Evolutionary conservation across 2,888 invertebrate species (phyloP).

Genomic region (Tachina grossa): DNA sequence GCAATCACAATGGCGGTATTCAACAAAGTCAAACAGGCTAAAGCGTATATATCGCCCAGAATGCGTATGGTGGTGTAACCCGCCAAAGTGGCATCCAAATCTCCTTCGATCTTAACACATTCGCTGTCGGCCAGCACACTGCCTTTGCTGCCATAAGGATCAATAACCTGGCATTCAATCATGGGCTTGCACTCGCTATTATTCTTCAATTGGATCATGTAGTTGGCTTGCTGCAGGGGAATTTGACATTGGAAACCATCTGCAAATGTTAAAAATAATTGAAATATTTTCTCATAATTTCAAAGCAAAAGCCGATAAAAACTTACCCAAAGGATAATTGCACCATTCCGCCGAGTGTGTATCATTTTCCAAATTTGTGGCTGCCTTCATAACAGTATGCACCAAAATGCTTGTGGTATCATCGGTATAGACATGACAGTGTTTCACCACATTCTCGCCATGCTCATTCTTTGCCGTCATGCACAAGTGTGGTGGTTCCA

Average conservation of each 20-base stretch:
- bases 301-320: conserved; percentile 3
- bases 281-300: not conserved
- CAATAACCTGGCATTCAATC: conserved; percentile 88
- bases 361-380: conserved; percentile 81
- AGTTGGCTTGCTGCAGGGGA: conserved; percentile 83
- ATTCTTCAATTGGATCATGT: conserved; percentile 78
- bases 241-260: conserved; percentile 86
- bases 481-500: conserved; percentile 86
- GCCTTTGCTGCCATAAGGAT: conserved; percentile 87
- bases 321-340: conserved; percentile 86
- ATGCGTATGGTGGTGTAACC: conserved; percentile 87
- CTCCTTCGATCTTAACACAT: conserved; percentile 85
- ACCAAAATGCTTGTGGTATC: conserved; percentile 84
- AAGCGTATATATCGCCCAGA: conserved; percentile 90
- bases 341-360: conserved; percentile 85
- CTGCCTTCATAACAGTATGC: conserved; percentile 84
- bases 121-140: conserved; percentile 88
- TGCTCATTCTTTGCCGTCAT: conserved; percentile 77
- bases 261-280: conserved; percentile 72
- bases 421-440: conserved; percentile 86
- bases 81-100: conserved; percentile 88
- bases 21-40: conserved; percentile 88
- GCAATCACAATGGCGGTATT: conserved; percentile 92
- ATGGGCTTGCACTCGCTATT: conserved; percentile 85
- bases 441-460: conserved; percentile 75